Evolutionary conservation across 2,797 vertebrate genomes (phyloP), one percentile per base, ranked within the genome.

Genomic region (Scomberomorus guttatus): DNA sequence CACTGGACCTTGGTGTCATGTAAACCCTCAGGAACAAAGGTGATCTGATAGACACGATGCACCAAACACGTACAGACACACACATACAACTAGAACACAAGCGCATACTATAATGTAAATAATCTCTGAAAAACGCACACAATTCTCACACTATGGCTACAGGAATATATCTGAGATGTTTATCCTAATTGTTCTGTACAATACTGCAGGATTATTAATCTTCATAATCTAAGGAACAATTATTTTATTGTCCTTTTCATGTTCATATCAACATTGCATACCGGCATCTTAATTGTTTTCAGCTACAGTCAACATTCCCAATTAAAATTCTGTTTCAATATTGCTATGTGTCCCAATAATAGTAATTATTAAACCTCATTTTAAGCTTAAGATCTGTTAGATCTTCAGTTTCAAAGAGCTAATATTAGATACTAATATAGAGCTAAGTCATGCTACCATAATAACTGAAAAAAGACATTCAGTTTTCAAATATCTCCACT

Each of bases 1-100:
- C 74, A 63, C 62, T n/a, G 46, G 61, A 72, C 75, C 63, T 74
- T 12, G 12, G 72, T 79, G 80, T 80, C 71, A 77, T 55, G 44
- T 81, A 75, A 78, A 80, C 72, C 72, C 70, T 72, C 18, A 70
- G 67, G 66, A 81, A 68, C 58, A 55, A 51, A 9, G 14, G 12
- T 48, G 63, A 59, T 48, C 58, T 76, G 66, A 77, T 12, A 68
- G 72, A 24, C 20, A 25, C 57, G 27, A 68, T 74, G 27, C 52
- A 74, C 59, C 15, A 34, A 84, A 81, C 29, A 80, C 48, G 8
- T 20, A 56, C 32, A 77, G 73, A 44, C 17, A 60, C 5, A 63
- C 39, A 51, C 9, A 48, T 14, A 27, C 3, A 4, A 56, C n/a
- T 22, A 25, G 1, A 48, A 46, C 6, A 44, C 34, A 52, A 29